Base-by-base conservation (phyloP, 2,113 vertebrate genomes). In the Anser brachyrhynchus region DNA sequence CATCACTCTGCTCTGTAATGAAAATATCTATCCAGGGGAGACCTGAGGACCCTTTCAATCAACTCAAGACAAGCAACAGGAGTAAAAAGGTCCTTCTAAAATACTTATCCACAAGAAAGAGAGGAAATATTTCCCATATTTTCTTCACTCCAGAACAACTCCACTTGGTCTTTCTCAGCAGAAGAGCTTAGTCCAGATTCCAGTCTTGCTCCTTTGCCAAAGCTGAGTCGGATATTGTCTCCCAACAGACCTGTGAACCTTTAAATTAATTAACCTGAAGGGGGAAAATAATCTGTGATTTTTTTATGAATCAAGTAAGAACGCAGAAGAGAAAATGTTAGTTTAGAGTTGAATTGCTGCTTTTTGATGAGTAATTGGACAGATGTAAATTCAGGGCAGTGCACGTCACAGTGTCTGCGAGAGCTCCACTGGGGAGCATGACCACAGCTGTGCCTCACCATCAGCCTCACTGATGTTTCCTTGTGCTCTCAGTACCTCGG, bases 301-400 rank as follows among this genome's bases (percentile, higher is more conserved):
- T 80, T 15, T 54, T 70, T 71, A 25, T 83, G 41, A 95, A 89
- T 93, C 87, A 84, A 21, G 37, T 76, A 51, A 89, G 70, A 94
- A 89, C 89, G 65, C 37, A 84, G 66, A 76, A 61, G 43, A 85
- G 31, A 94, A 59, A 19, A 44, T 39, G 55, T 65, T 91, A 46
- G 76, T 82, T 89, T 89, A 43, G 58, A 55, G 72, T 43, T 85
- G 77, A 25, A 39, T 89, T 93, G 52, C 57, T 95, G 43, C 28
- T 80, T 87, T 80, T 61, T 87, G 43, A 43, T 84, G 43, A 75
- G 26, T 69, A n/a, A 71, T 26, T 46, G 61, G 65, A 49, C 43
- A 43, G 52, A 51, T 26, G 65, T 21, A 72, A n/a, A 37, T 31
- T 57, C 15, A 39, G 58, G 49, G 41, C 17, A 37, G 33, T 57